Evolutionary conservation across 92 coral and sea anemone genomes (phyloP).

Genomic region (Muricea muricata): DNA sequence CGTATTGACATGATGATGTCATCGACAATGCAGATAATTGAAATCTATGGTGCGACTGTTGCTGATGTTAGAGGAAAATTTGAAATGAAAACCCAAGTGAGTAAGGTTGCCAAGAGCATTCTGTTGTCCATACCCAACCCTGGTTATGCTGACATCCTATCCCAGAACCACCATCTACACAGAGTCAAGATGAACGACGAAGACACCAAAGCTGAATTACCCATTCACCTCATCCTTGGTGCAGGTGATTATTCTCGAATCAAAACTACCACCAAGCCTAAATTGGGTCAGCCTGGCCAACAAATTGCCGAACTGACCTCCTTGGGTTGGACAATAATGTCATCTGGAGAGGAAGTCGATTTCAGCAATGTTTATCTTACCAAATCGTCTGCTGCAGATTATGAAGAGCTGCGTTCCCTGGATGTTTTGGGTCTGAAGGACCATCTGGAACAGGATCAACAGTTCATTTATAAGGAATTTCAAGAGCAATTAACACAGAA

Average conservation of each 20-base stretch:
- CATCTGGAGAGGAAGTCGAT: not conserved
- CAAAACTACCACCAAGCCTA: slow-evolving; percentile 4
- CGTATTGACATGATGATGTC: not conserved
- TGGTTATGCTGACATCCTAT: not conserved
- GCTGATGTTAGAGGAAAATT: not conserved
- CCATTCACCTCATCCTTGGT: not conserved
- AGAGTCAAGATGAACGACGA: slow-evolving; percentile 5
- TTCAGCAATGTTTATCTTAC: not conserved
- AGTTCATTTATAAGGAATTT: slow-evolving; percentile 7
- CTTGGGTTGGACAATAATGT: slow-evolving; percentile 14
- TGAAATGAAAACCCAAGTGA: not conserved
- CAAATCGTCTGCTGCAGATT: slow-evolving; percentile 4
- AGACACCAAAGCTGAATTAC: not conserved
- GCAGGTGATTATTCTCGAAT: slow-evolving; percentile 9
- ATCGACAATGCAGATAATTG: not conserved
- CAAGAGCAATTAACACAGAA: slow-evolving; percentile 1
- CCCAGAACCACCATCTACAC: not conserved
- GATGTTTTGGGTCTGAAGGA: slow-evolving; percentile 34
- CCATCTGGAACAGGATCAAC: slow-evolving; percentile 6
- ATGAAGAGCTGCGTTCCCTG: slow-evolving; percentile 22
- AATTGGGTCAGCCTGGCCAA: slow-evolving; percentile 6
- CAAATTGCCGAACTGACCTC: not conserved
- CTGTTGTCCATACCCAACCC: not conserved
- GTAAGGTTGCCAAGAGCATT: not conserved
- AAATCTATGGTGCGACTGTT: not conserved